These are phyloP conservation scores for Dunckerocampus dactyliophorus DNA, from an alignment of 2,113 vertebrate species.

Conservation along the genomic window DNA sequence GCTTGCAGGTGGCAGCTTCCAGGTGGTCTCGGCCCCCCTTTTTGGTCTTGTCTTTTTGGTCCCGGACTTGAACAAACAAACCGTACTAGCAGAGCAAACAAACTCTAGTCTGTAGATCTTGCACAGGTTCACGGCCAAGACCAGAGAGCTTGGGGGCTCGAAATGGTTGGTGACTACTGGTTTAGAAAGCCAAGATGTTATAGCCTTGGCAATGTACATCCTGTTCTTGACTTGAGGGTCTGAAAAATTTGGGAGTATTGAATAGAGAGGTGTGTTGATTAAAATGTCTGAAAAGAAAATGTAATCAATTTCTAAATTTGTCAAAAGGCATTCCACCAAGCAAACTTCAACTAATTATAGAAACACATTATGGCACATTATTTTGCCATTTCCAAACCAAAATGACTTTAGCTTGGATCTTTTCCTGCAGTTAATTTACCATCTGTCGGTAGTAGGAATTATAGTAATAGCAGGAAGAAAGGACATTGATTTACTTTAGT, in stretches of 20 bases:
- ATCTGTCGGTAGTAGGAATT: not conserved
- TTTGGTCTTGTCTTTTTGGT: too few species aligned
- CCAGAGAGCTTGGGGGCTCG: too few species aligned
- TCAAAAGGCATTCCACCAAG: not conserved
- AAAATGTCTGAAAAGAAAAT: not conserved
- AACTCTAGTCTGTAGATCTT: too few species aligned
- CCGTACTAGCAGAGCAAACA: too few species aligned
- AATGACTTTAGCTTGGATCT: not conserved
- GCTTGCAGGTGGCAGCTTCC: too few species aligned
- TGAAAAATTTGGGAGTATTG: not conserved
- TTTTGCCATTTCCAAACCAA: conserved; percentile 1
- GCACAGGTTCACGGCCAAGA: too few species aligned
- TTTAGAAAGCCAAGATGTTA: too few species aligned
- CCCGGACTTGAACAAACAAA: too few species aligned
- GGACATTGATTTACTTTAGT: too few species aligned
- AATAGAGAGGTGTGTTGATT: not conserved
- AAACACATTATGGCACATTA: not conserved
- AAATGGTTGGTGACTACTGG: too few species aligned
- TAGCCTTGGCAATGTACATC: not conserved
- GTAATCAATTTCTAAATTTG: not conserved
- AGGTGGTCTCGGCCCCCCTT: too few species aligned
- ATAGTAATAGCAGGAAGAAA: too few species aligned
- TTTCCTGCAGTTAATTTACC: not conserved
- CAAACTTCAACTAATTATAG: conserved; percentile 16
- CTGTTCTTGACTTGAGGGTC: not conserved